A percentile compares a stretch with the other conserved stretches of the same genome.
phyloP scores from a whole-genome alignment of 2,888 invertebrate species.

The Parnassius apollo region DNA sequence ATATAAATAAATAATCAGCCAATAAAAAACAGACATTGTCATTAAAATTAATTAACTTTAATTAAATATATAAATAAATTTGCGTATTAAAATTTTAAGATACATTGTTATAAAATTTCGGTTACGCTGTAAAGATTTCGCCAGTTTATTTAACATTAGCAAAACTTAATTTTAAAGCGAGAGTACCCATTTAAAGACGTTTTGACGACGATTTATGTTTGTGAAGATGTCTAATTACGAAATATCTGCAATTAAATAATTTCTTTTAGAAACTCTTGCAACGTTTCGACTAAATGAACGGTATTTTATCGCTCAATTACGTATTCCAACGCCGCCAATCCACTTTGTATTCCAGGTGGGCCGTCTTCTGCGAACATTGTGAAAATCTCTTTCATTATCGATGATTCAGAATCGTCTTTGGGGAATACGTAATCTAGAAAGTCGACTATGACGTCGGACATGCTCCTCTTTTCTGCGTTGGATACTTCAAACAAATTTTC shows the following conservation, averaged over 20 bases:
- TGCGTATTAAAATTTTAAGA: too few relatives aligned
- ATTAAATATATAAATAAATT: too few relatives aligned
- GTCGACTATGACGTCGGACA: slow-evolving; percentile 54
- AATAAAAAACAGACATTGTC: too few relatives aligned
- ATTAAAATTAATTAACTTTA: too few relatives aligned
- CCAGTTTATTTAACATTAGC: too few relatives aligned
- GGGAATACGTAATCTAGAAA: slow-evolving; percentile 60
- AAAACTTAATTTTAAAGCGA: too few relatives aligned
- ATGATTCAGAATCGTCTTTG: slow-evolving; percentile 61
- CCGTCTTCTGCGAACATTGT: slow-evolving; percentile 51
- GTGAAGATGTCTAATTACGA: slow-evolving; percentile 8
- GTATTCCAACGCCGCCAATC: slow-evolving; percentile 40
- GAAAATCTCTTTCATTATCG: slow-evolving; percentile 59
- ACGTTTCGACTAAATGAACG: slow-evolving; percentile 5
- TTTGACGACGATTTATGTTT: not conserved
- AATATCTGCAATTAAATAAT: slow-evolving; percentile 23
- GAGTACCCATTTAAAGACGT: too few relatives aligned
- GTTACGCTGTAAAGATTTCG: too few relatives aligned
- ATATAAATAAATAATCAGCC: too few relatives aligned
- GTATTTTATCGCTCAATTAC: slow-evolving; percentile 32
- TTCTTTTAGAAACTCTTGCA: slow-evolving; percentile 30
- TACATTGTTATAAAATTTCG: too few relatives aligned
- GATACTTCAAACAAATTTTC: slow-evolving; percentile 32
- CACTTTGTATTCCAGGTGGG: slow-evolving; percentile 35
- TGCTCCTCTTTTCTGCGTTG: slow-evolving; percentile 44